Evolutionary conservation across 2,888 invertebrate species (phyloP), one percentile per base, ranked within the genome.

Genomic region (Machimus rusticus): DNA sequence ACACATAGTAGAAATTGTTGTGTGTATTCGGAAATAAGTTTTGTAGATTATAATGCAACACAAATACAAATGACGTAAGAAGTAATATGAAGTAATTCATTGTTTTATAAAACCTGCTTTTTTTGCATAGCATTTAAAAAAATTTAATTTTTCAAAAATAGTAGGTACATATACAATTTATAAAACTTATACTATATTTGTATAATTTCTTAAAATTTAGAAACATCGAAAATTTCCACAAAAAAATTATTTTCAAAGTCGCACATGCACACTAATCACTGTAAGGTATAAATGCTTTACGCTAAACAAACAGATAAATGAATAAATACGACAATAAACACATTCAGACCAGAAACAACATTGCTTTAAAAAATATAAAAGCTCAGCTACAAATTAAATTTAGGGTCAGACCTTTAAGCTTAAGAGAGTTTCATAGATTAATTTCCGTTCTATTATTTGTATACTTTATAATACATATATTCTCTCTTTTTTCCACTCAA

Each of bases 241-340:
- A n/a, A 55, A 16, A 55, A 74, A 74, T 23, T 3, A 74, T 74
- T 66, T 74, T 19, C 37, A 5, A 84, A 34, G 46, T 43, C 28
- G 74, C 39, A 34, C 76, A 86, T 76, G 86, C 86, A 31, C 77
- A 86, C 55, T 37, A 76, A 76, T 86, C 74, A 85, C 85, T 74
- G 74, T 28, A 77, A 76, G 19, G n/a, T 51, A 86, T 19, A 51
- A 76, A 77, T 5, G 14, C 74, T 74, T 51, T 31, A 86, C 55
- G 76, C 34, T 31, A 74, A 55, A 76, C 31, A 46, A 16, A 74
- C 14, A 46, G 51, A 16, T 77, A 77, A 55, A 55, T 55, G 51
- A 34, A 34, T 16, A 55, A 76, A 77, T 51, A 86, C 77, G 37
- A 34, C 77, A 86, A 51, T 46, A 76, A 76, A 86, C 77, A 86